Evolutionary conservation across 2,888 invertebrate genomes (phyloP), one percentile per base, ranked within the genome.

Genomic region (Calameuta pallipes): DNA sequence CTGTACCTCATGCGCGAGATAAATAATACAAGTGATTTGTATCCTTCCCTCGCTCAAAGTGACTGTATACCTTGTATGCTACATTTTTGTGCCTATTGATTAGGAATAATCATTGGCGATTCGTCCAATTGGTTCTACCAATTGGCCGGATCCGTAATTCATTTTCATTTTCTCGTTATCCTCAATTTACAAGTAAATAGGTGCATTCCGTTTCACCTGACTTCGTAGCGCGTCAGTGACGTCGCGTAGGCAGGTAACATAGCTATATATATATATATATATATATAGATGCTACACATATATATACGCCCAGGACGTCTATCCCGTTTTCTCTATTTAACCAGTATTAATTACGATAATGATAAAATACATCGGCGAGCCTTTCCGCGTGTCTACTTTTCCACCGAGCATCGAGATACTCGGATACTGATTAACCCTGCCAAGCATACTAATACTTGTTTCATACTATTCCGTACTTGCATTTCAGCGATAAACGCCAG

Each of bases 271-370:
- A 34, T 73, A 73, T 56, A 31, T 71, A 75, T 75, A 23, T 73
- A 37, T 31, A 34, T 36, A 15, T 15, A 34, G 11, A 15, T 34
- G 1, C 11, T 3, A 36, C 12, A 36, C 12, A 36, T 41, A 76
- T 56, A 73, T 34, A n/a, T 75, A n/a, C 15, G 11, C 70, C 23
- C 76, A 33, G 74, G 41, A 31, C 75, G 56, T 73, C 76, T 79
- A 80, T 80, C 80, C 79, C 79, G 79, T 80, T 80, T 73, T 79
- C 79, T 75, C 80, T 81, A 78, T 56, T 56, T 56, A 56, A 56
- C 56, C 56, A 15, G 56, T 23, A 56, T 56, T 56, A 56, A 56
- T 56, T 56, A 56, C 56, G 56, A 56, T 56, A 56, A 56, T 56
- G 56, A 56, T 56, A 56, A 56, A 56, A 56, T 56, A 56, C 56